phyloP scores from a whole-genome alignment of 2,113 vertebrate genomes.

The Periophthalmodon schlosseri region DNA sequence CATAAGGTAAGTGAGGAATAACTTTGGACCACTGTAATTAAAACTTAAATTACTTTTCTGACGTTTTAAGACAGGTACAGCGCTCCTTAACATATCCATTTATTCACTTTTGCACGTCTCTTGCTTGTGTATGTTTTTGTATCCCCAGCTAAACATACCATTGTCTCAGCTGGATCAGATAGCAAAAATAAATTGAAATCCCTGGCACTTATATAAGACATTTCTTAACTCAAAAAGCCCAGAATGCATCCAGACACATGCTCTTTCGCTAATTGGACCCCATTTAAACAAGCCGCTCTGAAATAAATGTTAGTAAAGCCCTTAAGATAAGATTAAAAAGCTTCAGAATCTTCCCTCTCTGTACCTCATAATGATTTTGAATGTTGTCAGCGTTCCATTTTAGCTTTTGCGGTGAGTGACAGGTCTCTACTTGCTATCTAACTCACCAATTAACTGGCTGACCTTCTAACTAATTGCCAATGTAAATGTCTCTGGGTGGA shows the following conservation, averaged over 20 bases:
- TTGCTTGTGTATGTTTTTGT: too few species aligned
- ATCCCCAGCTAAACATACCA: neutral
- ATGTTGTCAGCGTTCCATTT: neutral
- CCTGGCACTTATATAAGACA: neutral
- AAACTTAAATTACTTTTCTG: too few species aligned
- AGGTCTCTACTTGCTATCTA: neutral
- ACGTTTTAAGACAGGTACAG: too few species aligned
- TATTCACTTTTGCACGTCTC: too few species aligned
- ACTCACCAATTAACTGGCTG: neutral
- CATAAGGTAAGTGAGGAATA: too few species aligned
- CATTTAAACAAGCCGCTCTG: neutral
- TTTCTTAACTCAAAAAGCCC: neutral
- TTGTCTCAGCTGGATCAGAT: neutral
- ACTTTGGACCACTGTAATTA: too few species aligned
- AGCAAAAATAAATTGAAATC: neutral
- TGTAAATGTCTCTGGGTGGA: neutral
- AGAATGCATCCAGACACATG: neutral
- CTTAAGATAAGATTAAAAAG: slow-evolving; percentile 6
- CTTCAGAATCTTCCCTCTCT: neutral
- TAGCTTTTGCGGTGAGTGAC: neutral
- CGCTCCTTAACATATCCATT: too few species aligned
- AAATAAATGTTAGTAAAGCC: neutral
- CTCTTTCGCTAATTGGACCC: slow-evolving; percentile 5
- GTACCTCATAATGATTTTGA: neutral
- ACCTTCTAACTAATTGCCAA: neutral